Evolutionary conservation across 53 echinoderm and acorn worm species (phyloP), one percentile per base, ranked within the genome.

Genomic region (Patiria pectinifera): DNA sequence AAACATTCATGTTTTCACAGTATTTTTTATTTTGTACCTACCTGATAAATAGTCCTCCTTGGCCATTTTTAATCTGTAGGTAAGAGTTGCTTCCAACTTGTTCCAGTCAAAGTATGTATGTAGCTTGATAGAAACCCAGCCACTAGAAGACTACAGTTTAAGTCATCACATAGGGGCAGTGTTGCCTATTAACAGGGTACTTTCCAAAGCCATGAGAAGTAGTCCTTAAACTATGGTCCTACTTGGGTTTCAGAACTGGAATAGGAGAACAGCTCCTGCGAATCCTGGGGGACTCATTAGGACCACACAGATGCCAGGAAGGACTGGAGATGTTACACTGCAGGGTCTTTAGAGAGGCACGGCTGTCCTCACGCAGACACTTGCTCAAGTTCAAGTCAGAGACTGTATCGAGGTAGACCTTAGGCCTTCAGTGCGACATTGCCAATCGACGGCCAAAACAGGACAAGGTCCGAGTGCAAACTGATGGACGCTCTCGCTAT

Each of bases 271-370:
- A 43, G 12, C 21, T 12, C n/a, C 58, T 24, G 14, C 21, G 45
- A 71, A 24, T 90, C 90, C 90, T 90, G 61, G 77, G 80, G 80
- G 90, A 80, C 81, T 90, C 90, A 81, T 90, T 90, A 69, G 90
- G 90, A 90, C 90, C 90, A 90, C 90, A 90, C 90, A 90, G 89
- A 80, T 9, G 3, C 9, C 45, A 79, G 48, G 53, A 35, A 35
- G 6, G 48, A 12, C 81, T 14, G 76, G 87, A 71, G 45, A 48
- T 6, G 63, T 45, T 72, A 48, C 24, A 53, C 45, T 48, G 86
- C 49, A 44, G 47, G 71, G 47, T 48, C 76, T 75, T 75, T 72
- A 70, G 49, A 71, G 86, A 53, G 48, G 47, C 59, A 5, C 62
- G 62, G 78, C 87, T 87, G 87, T 87, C 87, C 60, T 48, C 87